Evolutionary conservation across 2,888 invertebrate species (phyloP).

Genomic region (Eristalis tenax): DNA sequence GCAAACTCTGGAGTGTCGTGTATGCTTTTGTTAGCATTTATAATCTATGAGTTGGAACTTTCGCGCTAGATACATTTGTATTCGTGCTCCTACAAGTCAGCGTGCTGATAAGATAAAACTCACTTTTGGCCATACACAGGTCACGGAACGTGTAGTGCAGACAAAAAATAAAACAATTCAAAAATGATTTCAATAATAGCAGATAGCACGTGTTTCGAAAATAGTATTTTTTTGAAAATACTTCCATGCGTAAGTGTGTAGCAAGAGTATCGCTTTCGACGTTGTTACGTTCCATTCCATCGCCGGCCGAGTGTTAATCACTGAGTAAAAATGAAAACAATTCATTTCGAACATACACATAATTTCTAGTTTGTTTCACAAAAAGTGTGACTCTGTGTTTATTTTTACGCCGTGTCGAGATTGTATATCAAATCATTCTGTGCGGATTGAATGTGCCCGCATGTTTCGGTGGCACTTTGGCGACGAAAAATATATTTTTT

Average conservation of each 20-base stretch:
- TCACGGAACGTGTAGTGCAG: neutral
- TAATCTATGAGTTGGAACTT: neutral
- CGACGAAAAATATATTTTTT: neutral
- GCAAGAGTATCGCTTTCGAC: neutral
- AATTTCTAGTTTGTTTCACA: neutral
- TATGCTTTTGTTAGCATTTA: neutral
- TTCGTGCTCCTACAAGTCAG: neutral
- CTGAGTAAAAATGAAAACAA: neutral
- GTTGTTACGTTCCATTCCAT: neutral
- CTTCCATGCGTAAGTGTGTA: neutral
- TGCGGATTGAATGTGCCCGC: neutral
- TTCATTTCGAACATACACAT: neutral
- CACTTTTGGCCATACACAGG: neutral
- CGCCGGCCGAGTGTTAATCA: neutral
- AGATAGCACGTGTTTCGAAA: neutral
- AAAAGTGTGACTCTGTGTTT: neutral
- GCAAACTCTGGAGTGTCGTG: neutral
- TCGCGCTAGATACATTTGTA: neutral
- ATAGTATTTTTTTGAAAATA: neutral
- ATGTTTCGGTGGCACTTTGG: neutral
- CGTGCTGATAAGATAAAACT: neutral
- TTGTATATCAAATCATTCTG: neutral
- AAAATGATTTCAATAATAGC: neutral
- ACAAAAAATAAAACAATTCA: neutral
- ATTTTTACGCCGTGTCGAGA: neutral